Percentiles rank a stretch among this genome's conserved stretches.
phyloP scores from a whole-genome alignment of 2,888 invertebrate species.

The Lamellibrachia columna region DNA sequence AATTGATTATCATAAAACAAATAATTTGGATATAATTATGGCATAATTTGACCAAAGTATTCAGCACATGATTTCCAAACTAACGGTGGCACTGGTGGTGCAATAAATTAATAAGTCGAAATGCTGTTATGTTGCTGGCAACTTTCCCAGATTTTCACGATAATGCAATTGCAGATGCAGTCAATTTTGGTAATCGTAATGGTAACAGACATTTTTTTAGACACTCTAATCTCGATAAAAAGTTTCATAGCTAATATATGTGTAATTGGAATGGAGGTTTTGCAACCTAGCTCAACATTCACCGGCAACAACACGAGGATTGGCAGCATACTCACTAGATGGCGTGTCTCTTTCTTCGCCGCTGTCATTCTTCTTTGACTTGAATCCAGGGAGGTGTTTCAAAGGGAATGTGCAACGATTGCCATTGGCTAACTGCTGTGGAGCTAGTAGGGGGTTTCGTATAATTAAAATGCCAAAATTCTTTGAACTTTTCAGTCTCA shows the following conservation, averaged over 20 bases:
- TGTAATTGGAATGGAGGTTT: neutral
- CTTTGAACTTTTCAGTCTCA: too few relatives aligned
- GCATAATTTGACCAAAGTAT: neutral
- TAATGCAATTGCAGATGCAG: neutral
- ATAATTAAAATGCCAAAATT: too few relatives aligned
- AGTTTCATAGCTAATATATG: neutral
- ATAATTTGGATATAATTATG: neutral
- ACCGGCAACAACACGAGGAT: neutral
- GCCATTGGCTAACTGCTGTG: too few relatives aligned
- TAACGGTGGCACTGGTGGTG: neutral
- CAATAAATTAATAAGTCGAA: neutral
- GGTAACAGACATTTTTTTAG: neutral
- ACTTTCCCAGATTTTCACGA: neutral
- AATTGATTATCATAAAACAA: neutral
- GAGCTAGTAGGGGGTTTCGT: too few relatives aligned
- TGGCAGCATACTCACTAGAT: neutral
- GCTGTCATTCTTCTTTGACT: neutral
- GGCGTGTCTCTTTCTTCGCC: neutral
- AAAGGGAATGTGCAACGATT: too few relatives aligned
- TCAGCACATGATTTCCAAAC: neutral
- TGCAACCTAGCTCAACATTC: neutral
- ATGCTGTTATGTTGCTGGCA: neutral
- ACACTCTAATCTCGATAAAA: neutral
- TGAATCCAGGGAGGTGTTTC: too few relatives aligned
- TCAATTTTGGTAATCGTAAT: neutral